Conservation (phyloP, 2,888 invertebrate species). For the Coleophora deauratella region DNA sequence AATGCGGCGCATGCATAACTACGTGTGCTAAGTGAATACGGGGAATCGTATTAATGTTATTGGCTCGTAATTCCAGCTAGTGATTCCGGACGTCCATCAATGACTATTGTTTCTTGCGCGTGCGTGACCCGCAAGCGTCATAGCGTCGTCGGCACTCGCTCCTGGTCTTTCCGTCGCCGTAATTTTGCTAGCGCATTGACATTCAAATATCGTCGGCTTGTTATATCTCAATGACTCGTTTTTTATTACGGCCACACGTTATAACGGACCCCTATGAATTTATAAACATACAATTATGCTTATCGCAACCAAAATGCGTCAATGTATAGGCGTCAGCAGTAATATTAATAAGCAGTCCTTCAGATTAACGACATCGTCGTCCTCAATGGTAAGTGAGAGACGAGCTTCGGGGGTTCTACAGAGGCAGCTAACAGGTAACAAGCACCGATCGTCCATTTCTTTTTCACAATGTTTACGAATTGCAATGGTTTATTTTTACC, state of each 20-base stretch:
- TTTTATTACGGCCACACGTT: slow-evolving; percentile 50
- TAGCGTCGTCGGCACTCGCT: slow-evolving; percentile 15
- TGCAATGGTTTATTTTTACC: too few species aligned
- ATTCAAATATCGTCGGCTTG: slow-evolving; percentile 56
- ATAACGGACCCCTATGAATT: slow-evolving; percentile 45
- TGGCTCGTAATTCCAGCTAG: slow-evolving; percentile 52
- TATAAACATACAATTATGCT: slow-evolving; percentile 39
- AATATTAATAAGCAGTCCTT: slow-evolving; percentile 1
- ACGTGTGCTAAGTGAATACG: slow-evolving; percentile 33
- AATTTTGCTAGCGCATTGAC: slow-evolving; percentile 49
- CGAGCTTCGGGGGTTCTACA: too few species aligned
- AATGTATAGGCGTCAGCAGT: slow-evolving; percentile 17
- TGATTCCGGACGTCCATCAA: slow-evolving; percentile 43
- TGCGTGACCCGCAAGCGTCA: slow-evolving; percentile 55
- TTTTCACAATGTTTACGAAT: too few species aligned
- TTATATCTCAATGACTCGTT: slow-evolving; percentile 56
- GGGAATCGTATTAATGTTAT: slow-evolving; percentile 56
- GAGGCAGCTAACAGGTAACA: too few species aligned
- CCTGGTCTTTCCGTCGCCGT: slow-evolving; percentile 50
- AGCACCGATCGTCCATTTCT: too few species aligned
- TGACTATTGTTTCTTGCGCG: slow-evolving; percentile 46
- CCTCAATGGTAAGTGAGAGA: too few species aligned
- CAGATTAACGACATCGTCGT: neutral
- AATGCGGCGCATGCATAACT: slow-evolving; percentile 23
- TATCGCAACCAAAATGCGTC: slow-evolving; percentile 42